A percentile compares a stretch with the other conserved stretches of the same genome.
Conservation (phyloP, 1,140 invertebrate genomes). For the Pseudoatta argentina region DNA sequence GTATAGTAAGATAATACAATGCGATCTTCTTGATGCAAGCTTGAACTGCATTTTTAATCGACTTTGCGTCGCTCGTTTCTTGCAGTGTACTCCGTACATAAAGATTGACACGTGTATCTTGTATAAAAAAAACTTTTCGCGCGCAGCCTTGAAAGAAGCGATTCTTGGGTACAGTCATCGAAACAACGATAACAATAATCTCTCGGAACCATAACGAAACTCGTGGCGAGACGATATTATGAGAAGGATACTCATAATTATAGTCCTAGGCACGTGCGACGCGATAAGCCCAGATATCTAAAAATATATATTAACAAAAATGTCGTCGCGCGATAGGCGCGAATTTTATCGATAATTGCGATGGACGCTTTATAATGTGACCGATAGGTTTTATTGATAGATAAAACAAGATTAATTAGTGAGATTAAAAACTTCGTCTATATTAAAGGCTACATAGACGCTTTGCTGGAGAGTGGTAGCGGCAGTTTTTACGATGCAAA, state of each 20-base stretch:
- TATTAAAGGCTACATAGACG: not conserved
- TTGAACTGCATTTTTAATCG: constrained; percentile 23
- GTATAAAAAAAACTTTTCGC: constrained; percentile 61
- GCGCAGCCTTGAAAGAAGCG: constrained; percentile 50
- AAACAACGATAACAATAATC: constrained; percentile 62
- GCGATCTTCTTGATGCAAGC: not conserved
- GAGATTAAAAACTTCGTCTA: not conserved
- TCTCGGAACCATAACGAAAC: constrained; percentile 61
- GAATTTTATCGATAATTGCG: constrained; percentile 33
- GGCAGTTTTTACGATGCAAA: constrained; percentile 32
- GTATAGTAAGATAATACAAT: not conserved
- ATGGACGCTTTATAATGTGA: not conserved
- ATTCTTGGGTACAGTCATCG: constrained; percentile 62
- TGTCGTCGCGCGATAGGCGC: constrained; percentile 20
- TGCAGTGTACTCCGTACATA: constrained; percentile 25
- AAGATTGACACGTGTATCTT: constrained; percentile 59
- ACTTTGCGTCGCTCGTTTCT: not conserved
- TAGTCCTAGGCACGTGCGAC: constrained; percentile 60
- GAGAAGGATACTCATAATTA: constrained; percentile 62
- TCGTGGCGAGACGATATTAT: constrained; percentile 59
- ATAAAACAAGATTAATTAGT: constrained; percentile 10
- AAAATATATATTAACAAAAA: constrained; percentile 61
- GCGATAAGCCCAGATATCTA: constrained; percentile 54
- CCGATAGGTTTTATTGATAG: constrained; percentile 23
- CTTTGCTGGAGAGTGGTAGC: not conserved